Evolutionary conservation across 2,113 vertebrate genomes (phyloP).

Genomic region (Microcebus griseorufus): DNA sequence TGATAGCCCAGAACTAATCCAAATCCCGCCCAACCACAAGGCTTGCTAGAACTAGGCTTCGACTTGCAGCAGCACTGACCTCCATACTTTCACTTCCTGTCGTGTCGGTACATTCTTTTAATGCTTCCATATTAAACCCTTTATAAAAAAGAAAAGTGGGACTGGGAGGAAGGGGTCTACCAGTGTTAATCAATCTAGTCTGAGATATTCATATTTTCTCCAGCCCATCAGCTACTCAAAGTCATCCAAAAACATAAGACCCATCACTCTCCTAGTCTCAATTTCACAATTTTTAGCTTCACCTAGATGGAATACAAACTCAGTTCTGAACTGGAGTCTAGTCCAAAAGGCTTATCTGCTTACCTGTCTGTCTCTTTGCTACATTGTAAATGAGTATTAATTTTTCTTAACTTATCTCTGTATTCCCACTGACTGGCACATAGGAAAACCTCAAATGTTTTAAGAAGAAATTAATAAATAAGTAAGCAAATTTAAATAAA

Average conservation of each 20-base stretch:
- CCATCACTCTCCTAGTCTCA: background rate
- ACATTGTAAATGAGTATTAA: background rate
- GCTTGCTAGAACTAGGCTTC: background rate
- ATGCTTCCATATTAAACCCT: background rate
- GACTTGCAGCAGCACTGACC: background rate
- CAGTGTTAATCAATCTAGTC: background rate
- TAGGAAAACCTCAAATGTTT: background rate
- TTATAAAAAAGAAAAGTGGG: background rate
- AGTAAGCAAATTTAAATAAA: slow-evolving; percentile 27
- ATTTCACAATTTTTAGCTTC: background rate
- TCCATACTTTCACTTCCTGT: background rate
- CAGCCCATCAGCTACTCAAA: background rate
- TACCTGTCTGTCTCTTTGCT: background rate
- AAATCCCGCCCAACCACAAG: background rate
- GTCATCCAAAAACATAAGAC: background rate
- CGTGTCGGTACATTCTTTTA: background rate
- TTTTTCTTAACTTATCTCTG: background rate
- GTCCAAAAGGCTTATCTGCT: background rate
- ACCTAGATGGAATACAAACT: background rate
- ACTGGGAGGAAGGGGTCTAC: background rate
- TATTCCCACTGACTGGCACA: background rate
- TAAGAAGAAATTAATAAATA: background rate
- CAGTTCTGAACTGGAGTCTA: background rate
- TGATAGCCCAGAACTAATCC: background rate
- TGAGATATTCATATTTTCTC: background rate